Base-by-base conservation (phyloP, 2,113 vertebrate species). In the Motacilla tschutschensis region DNA sequence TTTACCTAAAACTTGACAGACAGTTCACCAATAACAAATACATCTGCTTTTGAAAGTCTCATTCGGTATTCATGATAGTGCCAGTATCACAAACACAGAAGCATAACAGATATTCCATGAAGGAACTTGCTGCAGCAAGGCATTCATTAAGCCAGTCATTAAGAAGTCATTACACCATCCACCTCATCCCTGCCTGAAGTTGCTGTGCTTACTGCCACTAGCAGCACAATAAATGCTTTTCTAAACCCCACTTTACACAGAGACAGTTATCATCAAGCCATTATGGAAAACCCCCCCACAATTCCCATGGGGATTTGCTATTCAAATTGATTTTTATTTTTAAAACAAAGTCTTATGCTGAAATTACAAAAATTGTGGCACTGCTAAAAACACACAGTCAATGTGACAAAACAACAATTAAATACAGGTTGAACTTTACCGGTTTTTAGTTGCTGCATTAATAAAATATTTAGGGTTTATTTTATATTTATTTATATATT, bases 201-300 rank as follows among this genome's bases (percentile, higher is more conserved):
- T 72, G 72, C 44, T 25, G 41, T 11, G 40, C 33, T 72, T 19
- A 50, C 35, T 31, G 22, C 21, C 17, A 74, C 6, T 38, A 74
- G n/a, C 16, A 80, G 35, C 0, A 0, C 18, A 72, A 80, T 43
- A 53, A 70, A n/a, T 0, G 1, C 26, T 77, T 83, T 74, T 26
- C 21, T 50, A 79, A 85, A 38, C 40, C 29, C 26, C 59, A 11
- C 20, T 46, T 51, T 43, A 44, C 33, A 46, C 3, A n/a, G 25
- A 51, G 33, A 43, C 31, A 55, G 15, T 66, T 66, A 66, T 21
- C 51, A 88, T 12, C 29, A 50, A 76, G 33, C 4, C 24, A 53
- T 66, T 62, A 33, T 25, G 24, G 8, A 24, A 38, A 17, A 57
- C 43, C 2, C 0, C 1, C 17, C 19, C 13, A 33, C 15, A 33